Evolutionary conservation across 2,888 invertebrate species (phyloP).

Genomic region (Brassicogethes aeneus): DNA sequence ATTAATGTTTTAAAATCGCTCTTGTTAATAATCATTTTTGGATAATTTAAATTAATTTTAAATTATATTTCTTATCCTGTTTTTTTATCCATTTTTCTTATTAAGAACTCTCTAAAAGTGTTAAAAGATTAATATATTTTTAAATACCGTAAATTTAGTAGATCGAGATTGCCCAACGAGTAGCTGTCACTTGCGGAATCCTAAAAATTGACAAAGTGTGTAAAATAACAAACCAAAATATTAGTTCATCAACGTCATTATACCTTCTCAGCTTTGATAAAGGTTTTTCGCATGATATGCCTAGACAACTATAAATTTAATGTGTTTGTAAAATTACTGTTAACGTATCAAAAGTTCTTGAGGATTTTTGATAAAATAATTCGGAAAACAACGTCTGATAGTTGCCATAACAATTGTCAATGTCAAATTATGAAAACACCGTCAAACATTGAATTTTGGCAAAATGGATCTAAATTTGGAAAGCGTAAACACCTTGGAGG

Average conservation of each 20-base stretch:
- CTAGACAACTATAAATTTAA: slow-evolving; percentile 13
- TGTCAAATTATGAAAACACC: too few species aligned
- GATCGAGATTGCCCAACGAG: slow-evolving; percentile 33
- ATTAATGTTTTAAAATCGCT: too few species aligned
- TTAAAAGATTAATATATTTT: too few species aligned
- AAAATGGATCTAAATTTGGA: too few species aligned
- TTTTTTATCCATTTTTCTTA: too few species aligned
- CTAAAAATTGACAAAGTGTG: slow-evolving; percentile 11
- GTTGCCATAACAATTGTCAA: slow-evolving; percentile 36
- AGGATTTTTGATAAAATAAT: slow-evolving; percentile 23
- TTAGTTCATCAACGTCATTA: background rate
- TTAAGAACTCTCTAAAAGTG: too few species aligned
- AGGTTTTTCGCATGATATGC: slow-evolving; percentile 34
- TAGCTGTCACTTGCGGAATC: slow-evolving; percentile 29
- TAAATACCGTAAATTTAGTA: slow-evolving; percentile 35
- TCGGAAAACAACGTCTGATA: slow-evolving; percentile 28
- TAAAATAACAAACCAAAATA: too few species aligned
- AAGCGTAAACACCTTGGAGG: too few species aligned
- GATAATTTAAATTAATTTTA: too few species aligned
- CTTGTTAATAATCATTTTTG: too few species aligned
- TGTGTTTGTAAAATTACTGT: slow-evolving; percentile 4
- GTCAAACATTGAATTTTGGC: too few species aligned
- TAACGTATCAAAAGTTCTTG: slow-evolving; percentile 16
- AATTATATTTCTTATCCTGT: too few species aligned
- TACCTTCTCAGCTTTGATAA: slow-evolving; percentile 26